Evolutionary conservation across 2,888 invertebrate species (phyloP).

Genomic region (Dryocosmus kuriphilus): DNA sequence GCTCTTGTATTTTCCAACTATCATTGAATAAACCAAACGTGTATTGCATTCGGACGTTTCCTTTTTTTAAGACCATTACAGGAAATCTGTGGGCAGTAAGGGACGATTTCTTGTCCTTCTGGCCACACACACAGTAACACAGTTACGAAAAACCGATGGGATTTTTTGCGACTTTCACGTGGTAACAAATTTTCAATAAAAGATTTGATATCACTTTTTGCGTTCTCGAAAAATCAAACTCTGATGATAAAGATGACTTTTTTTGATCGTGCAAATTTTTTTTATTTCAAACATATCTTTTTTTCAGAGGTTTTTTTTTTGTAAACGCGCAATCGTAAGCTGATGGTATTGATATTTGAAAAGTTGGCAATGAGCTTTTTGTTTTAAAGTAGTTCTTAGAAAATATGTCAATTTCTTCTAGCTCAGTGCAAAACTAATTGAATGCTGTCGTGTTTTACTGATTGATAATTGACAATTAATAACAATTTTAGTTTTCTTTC

Average conservation of each 20-base stretch:
- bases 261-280: neutral
- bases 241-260: neutral
- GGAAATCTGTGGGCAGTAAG: constrained; percentile 42
- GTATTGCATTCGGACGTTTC: constrained; percentile 58
- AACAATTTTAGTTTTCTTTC: constrained; percentile 3
- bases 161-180: neutral
- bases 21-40: constrained; percentile 73
- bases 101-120: constrained; percentile 44
- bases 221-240: neutral
- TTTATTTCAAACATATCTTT: neutral
- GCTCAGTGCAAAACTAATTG: constrained; percentile 22
- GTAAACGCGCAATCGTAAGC: neutral
- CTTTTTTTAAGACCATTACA: constrained; percentile 47
- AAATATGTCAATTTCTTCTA: constrained; percentile 8
- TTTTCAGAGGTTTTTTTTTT: neutral
- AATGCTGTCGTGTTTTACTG: constrained; percentile 34
- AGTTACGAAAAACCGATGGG: constrained; percentile 50
- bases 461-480: constrained; percentile 13
- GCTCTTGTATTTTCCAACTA: constrained; percentile 71
- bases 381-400: neutral
- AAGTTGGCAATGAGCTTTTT: constrained; percentile 11
- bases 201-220: neutral
- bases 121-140: constrained; percentile 70
- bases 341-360: neutral
- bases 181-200: neutral